Conservation (phyloP, 2,797 vertebrate genomes). For the Intellagama lesueurii region DNA sequence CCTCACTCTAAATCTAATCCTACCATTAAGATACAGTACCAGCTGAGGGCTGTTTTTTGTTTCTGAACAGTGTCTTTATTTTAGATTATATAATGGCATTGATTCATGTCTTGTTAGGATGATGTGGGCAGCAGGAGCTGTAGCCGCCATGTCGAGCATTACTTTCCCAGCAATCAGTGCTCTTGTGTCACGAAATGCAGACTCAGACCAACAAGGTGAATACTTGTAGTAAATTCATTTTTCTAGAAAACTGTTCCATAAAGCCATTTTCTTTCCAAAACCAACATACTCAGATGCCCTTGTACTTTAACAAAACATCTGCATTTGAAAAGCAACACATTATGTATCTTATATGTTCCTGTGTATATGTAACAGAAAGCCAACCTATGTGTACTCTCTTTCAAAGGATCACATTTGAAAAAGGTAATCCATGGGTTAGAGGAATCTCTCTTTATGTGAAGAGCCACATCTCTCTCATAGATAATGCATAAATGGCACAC, state of each 20-base stretch:
- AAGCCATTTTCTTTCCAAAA: background rate
- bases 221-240: background rate
- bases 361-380: too few relatives aligned
- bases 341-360: background rate
- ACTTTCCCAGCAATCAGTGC: constrained; percentile 83
- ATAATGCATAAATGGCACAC: too few relatives aligned
- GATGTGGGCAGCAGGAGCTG: constrained; percentile 83
- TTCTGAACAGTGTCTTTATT: background rate
- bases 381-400: too few relatives aligned
- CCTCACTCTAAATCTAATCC: background rate
- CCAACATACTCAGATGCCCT: background rate
- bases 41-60: background rate
- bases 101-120: constrained; percentile 74
- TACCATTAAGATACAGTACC: background rate
- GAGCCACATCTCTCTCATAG: too few relatives aligned
- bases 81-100: background rate
- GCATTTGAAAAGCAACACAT: background rate
- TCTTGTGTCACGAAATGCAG: constrained; percentile 81
- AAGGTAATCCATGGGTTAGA: too few relatives aligned
- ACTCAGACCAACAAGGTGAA: constrained; percentile 83
- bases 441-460: too few relatives aligned
- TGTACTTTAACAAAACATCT: background rate
- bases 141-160: constrained; percentile 84
- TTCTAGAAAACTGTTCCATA: background rate
- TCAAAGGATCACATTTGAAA: too few relatives aligned